Evolutionary conservation across 2,888 invertebrate species (phyloP), one percentile per base, ranked within the genome.

Genomic region (Baronia brevicornis): DNA sequence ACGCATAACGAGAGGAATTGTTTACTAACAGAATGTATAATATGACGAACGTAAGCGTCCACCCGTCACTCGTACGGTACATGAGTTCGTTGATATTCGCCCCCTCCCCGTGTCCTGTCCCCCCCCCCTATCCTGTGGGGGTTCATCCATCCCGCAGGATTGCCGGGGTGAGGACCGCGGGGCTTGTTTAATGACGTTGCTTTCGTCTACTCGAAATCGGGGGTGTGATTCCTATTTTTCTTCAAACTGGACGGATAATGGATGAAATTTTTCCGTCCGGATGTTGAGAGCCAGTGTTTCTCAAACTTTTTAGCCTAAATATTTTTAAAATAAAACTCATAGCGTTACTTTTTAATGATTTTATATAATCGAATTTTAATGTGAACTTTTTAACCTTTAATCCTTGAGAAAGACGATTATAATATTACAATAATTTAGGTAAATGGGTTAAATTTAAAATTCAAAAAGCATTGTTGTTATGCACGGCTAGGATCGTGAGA

Each of bases 61-160:
- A 53, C 61, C 69, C 75, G 69, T 69, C 75, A 71, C 69, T 68
- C 74, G 70, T 67, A 67, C 66, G 60, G 61, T 60, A 67, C 71
- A 73, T 70, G 79, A 75, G 80, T 78, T 78, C 80, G 82, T 82
- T 79, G 77, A 80, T 79, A 74, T 73, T 68, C 71, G 43, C 56
- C 71, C 65, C 54, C 58, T 43, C 48, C 48, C 48, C 44, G 46
- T 36, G 38, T 31, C 38, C 31, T 39, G 34, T 23, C 39, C 40
- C 43, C 26, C 11, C 38, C 33, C 47, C 40, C 39, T 38, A 29
- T 49, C 60, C 62, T 51, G n/a, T n/a, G 9, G 30, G 46, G 68
- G 69, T 66, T 58, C 54, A 58, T n/a, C n/a, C n/a, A n/a, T 54
- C 66, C 66, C 60, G 60, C 51, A 68, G 68, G 65, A 68, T 47